phyloP scores from a whole-genome alignment of 2,888 invertebrate species.

The Stenchaetothrips biformis region DNA sequence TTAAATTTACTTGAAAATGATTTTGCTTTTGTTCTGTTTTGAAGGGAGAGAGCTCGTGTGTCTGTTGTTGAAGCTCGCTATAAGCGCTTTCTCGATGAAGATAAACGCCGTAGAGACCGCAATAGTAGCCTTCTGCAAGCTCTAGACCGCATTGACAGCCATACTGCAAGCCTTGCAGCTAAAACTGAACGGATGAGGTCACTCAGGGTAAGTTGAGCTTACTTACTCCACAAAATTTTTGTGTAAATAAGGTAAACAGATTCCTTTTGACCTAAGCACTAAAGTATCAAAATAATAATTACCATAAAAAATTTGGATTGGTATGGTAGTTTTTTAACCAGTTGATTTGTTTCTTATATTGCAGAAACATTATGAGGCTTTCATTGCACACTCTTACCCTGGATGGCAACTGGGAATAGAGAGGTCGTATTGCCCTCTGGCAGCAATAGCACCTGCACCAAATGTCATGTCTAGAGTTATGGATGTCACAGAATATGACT shows the following conservation, averaged over 20 bases:
- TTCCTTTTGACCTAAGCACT: too few species aligned
- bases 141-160: conserved; percentile 2
- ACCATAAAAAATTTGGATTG: too few species aligned
- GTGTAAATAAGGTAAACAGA: background rate
- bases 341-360: background rate
- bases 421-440: background rate
- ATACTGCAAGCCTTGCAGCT: background rate
- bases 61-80: background rate
- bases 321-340: too few species aligned
- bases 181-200: background rate
- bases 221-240: background rate
- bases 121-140: conserved; percentile 1
- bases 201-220: background rate
- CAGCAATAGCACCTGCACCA: background rate
- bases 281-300: too few species aligned
- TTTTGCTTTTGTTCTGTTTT: background rate
- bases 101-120: conserved; percentile 3
- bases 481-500: background rate
- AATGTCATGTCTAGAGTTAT: background rate
- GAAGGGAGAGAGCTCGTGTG: background rate
- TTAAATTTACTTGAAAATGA: background rate
- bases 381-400: background rate
- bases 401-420: background rate
- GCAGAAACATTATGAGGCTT: conserved; percentile 9
- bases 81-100: background rate